Evolutionary conservation across 2,113 vertebrate species (phyloP), one percentile per base, ranked within the genome.

Genomic region (Microcebus griseorufus): DNA sequence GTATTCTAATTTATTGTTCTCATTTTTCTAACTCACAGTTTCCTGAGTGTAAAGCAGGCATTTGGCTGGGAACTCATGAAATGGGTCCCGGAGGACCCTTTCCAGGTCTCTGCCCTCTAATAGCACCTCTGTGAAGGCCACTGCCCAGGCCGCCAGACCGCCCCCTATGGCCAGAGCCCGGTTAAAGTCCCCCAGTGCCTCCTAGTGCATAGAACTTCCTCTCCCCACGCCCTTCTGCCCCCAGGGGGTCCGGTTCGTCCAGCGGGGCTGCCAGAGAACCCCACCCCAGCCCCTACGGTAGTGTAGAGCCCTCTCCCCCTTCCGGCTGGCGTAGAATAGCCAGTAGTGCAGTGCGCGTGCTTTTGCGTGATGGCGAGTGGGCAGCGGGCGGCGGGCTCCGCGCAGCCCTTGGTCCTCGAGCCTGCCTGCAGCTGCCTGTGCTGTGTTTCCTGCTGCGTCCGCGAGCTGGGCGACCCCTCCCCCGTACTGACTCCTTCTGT

Each of bases 281-380:
- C 92, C 89, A 97, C 39, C 73, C 93, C 37, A 6, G 72, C 75
- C 95, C 39, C 69, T 80, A 51, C 69, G 27, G 75, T 98, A 98
- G 96, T 37, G 82, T 97, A 94, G 94, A 39, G 84, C 72, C 87
- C 88, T 82, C 17, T 45, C 14, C 96, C 79, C 64, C 95, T 96
- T 96, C 94, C 93, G 97, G 81, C 98, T 97, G 98, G 98, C 98
- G 97, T 99, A 99, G 98, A 89, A 0, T 99, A 98, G 98, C 93
- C 98, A 98, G 97, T 98, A 97, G 97, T 99, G 98, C 98, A 98
- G 98, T 99, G 98, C 96, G 12, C 99, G 99, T 98, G 98, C 96
- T 97, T 98, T 92, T 82, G 55, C 72, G 96, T 97, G 96, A 95
- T 73, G 97, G 96, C 96, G 78, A 89, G 95, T 67, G 90, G 97